Evolutionary conservation across 2,113 vertebrate species (phyloP), one percentile per base, ranked within the genome.

Genomic region (Alosa alosa): DNA sequence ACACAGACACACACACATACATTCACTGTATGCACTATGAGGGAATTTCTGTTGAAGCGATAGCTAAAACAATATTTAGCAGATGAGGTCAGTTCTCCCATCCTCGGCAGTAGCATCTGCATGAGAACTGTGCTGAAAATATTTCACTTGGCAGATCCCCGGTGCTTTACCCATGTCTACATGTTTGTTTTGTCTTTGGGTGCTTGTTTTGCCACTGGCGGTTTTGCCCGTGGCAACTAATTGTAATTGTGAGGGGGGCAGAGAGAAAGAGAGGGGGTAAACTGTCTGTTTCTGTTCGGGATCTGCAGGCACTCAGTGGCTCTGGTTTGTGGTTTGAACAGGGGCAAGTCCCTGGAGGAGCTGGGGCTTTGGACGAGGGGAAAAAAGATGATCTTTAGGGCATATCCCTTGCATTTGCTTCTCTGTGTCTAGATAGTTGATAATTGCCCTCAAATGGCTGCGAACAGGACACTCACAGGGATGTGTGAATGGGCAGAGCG

Each of bases 41-140:
- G 22, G 86, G 87, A 81, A 78, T 13, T 86, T 86, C 89, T 81
- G 84, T 44, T 75, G 88, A 91, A 89, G 90, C 86, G 44, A 91
- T 86, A 89, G 92, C 87, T 94, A 91, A 92, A 93, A 93, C 91
- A 95, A 94, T 94, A 94, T 94, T 95, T 92, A 92, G 90, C 91
- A 86, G 89, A 93, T 94, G 93, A 94, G 91, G 88, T 94, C 92
- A 94, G 89, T 64, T 89, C 89, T 91, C 87, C 91, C 90, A 92
- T 93, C 90, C 88, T 78, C 13, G 36, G 11, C 11, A 86, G 90
- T 86, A 90, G 91, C 90, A 89, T 93, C 91, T 83, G 91, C 87
- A 88, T 86, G 91, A 92, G 91, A 91, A 92, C 91, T 90, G 84
- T 50, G 86, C 84, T 39, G 39, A 89, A 93, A 91, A 92, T 93